phyloP scores from a whole-genome alignment of 2,113 vertebrate genomes.

The Prunella himalayana region DNA sequence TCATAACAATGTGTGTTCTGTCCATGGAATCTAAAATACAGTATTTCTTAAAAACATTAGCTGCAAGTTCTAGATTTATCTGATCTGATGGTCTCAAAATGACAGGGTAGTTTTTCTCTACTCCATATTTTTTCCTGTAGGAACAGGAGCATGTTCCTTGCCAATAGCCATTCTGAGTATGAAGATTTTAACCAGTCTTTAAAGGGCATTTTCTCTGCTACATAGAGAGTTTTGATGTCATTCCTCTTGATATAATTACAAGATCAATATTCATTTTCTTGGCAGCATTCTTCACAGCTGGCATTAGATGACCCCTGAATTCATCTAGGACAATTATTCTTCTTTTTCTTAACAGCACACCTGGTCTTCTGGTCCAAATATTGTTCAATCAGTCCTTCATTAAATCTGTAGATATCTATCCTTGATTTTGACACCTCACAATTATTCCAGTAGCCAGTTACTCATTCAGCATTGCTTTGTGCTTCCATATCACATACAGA shows the following conservation, averaged over 20 bases:
- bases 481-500: background rate
- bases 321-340: background rate
- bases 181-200: background rate
- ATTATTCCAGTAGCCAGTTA: background rate
- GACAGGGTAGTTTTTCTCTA: background rate
- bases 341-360: background rate
- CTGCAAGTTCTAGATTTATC: background rate
- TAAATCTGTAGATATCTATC: background rate
- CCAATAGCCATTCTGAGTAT: background rate
- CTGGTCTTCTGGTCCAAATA: background rate
- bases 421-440: background rate
- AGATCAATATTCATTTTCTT: background rate
- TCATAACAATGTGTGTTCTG: background rate
- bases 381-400: background rate
- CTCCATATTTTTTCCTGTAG: background rate
- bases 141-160: background rate
- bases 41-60: background rate
- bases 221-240: background rate
- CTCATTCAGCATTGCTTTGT: background rate
- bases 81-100: background rate
- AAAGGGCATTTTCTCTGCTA: background rate
- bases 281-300: background rate
- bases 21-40: background rate
- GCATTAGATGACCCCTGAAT: background rate
- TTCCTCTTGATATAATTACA: background rate